Base-by-base conservation (phyloP, 2,113 vertebrate species). In the Glaucomys volans region DNA sequence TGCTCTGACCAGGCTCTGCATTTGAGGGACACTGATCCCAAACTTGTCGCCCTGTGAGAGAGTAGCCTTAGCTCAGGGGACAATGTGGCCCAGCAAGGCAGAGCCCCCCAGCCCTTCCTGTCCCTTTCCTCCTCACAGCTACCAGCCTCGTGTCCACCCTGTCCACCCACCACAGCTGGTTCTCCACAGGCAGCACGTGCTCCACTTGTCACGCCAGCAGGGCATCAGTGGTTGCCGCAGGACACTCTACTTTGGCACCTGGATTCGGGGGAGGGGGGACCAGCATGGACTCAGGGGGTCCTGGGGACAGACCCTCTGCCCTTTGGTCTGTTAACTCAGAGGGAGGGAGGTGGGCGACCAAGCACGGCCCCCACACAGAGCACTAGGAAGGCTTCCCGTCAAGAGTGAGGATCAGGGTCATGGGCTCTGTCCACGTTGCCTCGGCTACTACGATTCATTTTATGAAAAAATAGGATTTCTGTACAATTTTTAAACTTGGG, bases 71-170 rank as follows among this genome's bases (percentile, higher is more conserved):
- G 26, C 26, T 11, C 10, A 11, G 71, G 40, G 9, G 44, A 30
- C 11, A 1, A 12, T 8, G 10, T 35, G 64, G 18, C 40, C 0
- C 1, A 18, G 47, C 71, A 32, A 9, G 3, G 42, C 30, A 74
- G 62, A 42, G 0, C 8, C 11, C 17, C 42, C 2, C 2, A 8
- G 37, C 26, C 16, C 28, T 1, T 42, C 66, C 11, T 0, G 42
- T 12, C 32, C 44, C 64, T 16, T 40, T 1, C 22, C n/a, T 10
- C 37, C 30, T 59, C 37, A 14, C 7, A 44, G 77, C 42, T n/a
- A 4, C 13, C 5, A 69, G 37, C 10, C 17, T 7, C 8, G 28
- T 4, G n/a, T 30, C 35, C 1, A n/a, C 62, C 32, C 10, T 0
- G 2, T 2, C 35, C 11, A 7, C 64, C 54, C 13, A 10, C 26